Evolutionary conservation across 2,888 invertebrate genomes (phyloP), one percentile per base, ranked within the genome.

Genomic region (Aspidapion aeneum): DNA sequence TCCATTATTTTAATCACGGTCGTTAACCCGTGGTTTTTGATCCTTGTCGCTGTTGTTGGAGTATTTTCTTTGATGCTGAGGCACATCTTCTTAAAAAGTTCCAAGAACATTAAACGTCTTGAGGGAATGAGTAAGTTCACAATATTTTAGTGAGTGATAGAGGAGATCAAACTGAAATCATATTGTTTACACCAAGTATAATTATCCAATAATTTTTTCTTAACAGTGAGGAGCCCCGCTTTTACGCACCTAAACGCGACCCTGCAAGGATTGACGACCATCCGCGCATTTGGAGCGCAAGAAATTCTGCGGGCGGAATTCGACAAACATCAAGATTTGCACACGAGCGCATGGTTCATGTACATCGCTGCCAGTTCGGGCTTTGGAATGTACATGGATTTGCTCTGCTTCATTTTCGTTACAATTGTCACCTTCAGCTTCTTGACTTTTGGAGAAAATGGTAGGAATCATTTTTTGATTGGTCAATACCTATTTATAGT

Each of bases 181-280:
- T n/a, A n/a, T n/a, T n/a, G n/a, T n/a, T n/a, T n/a, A n/a, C n/a
- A n/a, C n/a, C n/a, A n/a, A n/a, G n/a, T n/a, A n/a, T n/a, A n/a
- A n/a, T n/a, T n/a, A n/a, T n/a, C n/a, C n/a, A n/a, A n/a, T n/a
- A n/a, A n/a, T n/a, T n/a, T n/a, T n/a, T n/a, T n/a, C n/a, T n/a
- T n/a, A n/a, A 35, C 81, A 93, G 93, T 91, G 70, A 85, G 92
- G 62, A 92, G 93, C 73, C 94, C 94, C 0, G 90, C 94, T 0
- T 94, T 92, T 76, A 86, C 90, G 1, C 93, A 94, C 76, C 80
- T 94, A 49, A 91, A 88, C 73, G 89, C 92, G 7, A 89, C 91
- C 0, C 82, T 95, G 1, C 86, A 90, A 69, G 94, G 94, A 0
- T 78, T 94, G 19, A 86, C 90, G 0, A 93, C 93, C 0, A 90